Evolutionary conservation across 2,888 invertebrate genomes (phyloP).

Genomic region (Cephus runcator): DNA sequence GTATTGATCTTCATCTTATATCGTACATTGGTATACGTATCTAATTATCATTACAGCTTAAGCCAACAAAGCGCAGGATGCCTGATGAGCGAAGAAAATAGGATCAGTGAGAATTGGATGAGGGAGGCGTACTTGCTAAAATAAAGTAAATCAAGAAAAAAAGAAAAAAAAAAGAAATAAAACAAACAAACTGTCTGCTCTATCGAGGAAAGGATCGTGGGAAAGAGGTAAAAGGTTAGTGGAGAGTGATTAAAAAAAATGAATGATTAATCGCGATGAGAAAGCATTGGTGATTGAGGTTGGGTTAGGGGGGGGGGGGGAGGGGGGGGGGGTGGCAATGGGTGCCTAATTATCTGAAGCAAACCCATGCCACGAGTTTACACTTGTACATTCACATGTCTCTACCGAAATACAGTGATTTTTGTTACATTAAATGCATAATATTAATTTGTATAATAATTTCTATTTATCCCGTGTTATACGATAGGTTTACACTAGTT

Average conservation of each 20-base stretch:
- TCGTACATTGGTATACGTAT: neutral
- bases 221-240: conserved; percentile 4
- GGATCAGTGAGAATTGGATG: conserved; percentile 1
- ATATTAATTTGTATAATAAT: conserved; percentile 53
- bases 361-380: conserved; percentile 28
- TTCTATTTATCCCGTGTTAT: conserved; percentile 46
- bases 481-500: conserved; percentile 33
- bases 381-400: conserved; percentile 52
- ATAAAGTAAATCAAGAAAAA: conserved; percentile 16
- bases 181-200: neutral
- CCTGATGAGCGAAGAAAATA: conserved; percentile 19
- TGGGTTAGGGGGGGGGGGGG: neutral
- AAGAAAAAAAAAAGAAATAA: neutral
- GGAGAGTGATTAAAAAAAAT: conserved; percentile 1
- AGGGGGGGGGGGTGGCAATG: conserved; percentile 1
- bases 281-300: conserved; percentile 5
- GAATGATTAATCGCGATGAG: conserved; percentile 10
- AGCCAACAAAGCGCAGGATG: conserved; percentile 23
- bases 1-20: neutral
- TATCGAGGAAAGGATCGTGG: neutral
- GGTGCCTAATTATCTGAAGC: conserved; percentile 7
- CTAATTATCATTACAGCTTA: conserved; percentile 15
- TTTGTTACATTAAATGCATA: conserved; percentile 49
- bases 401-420: conserved; percentile 49
- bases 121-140: conserved; percentile 30